Percentiles rank a stretch among this genome's conserved stretches.
Conservation (phyloP, 2,888 invertebrate species). For the Epirrhoe alternata region DNA sequence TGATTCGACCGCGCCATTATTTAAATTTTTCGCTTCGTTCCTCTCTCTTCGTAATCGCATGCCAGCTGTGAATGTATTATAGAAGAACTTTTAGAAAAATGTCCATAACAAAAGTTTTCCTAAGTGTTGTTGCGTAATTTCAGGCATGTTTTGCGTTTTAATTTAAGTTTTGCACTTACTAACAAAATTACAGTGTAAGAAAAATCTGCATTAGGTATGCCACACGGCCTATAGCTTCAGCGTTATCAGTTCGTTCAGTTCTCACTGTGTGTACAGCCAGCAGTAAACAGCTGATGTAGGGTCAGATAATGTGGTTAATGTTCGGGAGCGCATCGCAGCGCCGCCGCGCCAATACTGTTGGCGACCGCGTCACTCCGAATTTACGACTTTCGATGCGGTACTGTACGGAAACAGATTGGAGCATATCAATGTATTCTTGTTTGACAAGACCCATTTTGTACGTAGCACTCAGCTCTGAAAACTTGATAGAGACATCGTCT, state of each 20-base stretch:
- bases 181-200: too few species aligned
- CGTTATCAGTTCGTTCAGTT: background rate
- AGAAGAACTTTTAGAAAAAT: background rate
- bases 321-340: slow-evolving; percentile 39
- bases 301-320: slow-evolving; percentile 57
- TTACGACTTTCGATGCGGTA: slow-evolving; percentile 51
- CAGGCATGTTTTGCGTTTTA: background rate
- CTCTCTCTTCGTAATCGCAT: slow-evolving; percentile 17
- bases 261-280: slow-evolving; percentile 28
- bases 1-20: slow-evolving; percentile 15
- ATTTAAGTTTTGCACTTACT: too few species aligned
- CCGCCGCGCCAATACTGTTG: slow-evolving; percentile 43
- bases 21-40: slow-evolving; percentile 22
- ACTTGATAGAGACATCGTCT: background rate
- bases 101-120: background rate
- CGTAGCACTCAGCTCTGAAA: background rate
- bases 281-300: slow-evolving; percentile 48
- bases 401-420: slow-evolving; percentile 21
- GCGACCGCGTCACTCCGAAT: slow-evolving; percentile 56
- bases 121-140: background rate
- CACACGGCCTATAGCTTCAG: background rate
- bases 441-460: background rate
- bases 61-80: slow-evolving; percentile 13
- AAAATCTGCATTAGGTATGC: too few species aligned
- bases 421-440: background rate